Evolutionary conservation across 2,113 vertebrate genomes (phyloP), one percentile per base, ranked within the genome.

Genomic region (Nibea albiflora): DNA sequence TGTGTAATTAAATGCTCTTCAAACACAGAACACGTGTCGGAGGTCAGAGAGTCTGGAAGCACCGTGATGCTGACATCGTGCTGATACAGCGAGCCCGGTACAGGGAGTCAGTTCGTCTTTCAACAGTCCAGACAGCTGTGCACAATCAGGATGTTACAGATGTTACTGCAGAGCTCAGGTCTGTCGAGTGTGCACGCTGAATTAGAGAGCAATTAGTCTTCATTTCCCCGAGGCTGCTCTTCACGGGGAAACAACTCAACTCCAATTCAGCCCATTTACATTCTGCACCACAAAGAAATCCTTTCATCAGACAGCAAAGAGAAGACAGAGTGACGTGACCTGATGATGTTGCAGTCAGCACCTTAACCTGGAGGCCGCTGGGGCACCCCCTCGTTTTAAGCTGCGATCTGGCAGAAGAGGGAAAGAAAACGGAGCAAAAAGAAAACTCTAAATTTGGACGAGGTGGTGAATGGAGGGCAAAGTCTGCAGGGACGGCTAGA

Each of bases 1-100:
- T 61, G 80, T 85, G 65, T 53, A 31, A 80, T 72, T 73, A 64
- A 88, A 56, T 42, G 76, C 54, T 62, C 31, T 54, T 63, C 67
- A 72, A 49, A 61, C 35, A 54, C 44, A 70, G 52, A 4, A 15
- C 2, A 22, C 17, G 3, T 10, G 68, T 84, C 83, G 77, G 35
- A 84, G 76, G 81, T 80, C 81, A 60, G 64, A 9, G 39, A 35
- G 76, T 20, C 9, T 28, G 53, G 69, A 76, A 44, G 28, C 39
- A 2, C 15, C 22, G 60, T 6, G 42, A 42, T n/a, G 44, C 1
- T 54, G 56, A 56, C 68, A 22, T 60, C 50, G 42, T 56, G 78
- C 52, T 53, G 16, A 54, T 5, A 49, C n/a, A 17, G 5, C 5
- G 3, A 64, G 49, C 28, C 4, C 35, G 16, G 19, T 14, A 4